Evolutionary conservation across 2,797 vertebrate genomes (phyloP).

Genomic region (Rhabdomys pumilio): DNA sequence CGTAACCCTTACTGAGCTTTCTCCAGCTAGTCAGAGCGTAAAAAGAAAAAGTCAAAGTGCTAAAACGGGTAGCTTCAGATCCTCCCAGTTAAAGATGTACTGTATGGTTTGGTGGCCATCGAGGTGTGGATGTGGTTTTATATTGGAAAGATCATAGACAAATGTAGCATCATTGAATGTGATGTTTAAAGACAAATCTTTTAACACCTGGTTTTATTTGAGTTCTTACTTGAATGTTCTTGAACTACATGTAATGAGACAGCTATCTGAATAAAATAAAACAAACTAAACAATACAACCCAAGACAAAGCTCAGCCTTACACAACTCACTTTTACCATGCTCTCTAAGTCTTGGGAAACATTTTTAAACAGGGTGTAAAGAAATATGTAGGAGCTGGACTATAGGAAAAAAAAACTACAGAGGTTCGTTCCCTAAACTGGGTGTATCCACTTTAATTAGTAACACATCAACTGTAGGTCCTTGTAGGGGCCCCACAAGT

Average conservation of each 20-base stretch:
- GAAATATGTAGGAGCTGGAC: neutral
- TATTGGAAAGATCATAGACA: neutral
- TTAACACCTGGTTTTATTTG: neutral
- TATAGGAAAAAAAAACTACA: neutral
- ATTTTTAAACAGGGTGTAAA: neutral
- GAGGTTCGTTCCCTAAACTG: neutral
- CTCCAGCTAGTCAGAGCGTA: conserved; percentile 93
- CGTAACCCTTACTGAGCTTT: conserved; percentile 94
- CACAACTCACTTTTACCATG: neutral
- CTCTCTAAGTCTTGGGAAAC: neutral
- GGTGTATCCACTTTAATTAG: neutral
- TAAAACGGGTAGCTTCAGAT: conserved; percentile 86
- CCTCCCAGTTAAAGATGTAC: conserved; percentile 90
- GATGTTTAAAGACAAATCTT: neutral
- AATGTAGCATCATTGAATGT: neutral
- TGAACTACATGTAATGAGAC: neutral
- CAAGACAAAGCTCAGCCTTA: neutral
- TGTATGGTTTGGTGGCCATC: neutral
- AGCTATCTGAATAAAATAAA: neutral
- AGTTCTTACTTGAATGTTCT: neutral
- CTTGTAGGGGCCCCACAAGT: neutral
- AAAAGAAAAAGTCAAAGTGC: conserved; percentile 88
- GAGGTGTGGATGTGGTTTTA: neutral
- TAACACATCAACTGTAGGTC: neutral
- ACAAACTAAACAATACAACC: neutral